Base-by-base conservation (phyloP, 2,888 invertebrate species). In the Patella pellucida region DNA sequence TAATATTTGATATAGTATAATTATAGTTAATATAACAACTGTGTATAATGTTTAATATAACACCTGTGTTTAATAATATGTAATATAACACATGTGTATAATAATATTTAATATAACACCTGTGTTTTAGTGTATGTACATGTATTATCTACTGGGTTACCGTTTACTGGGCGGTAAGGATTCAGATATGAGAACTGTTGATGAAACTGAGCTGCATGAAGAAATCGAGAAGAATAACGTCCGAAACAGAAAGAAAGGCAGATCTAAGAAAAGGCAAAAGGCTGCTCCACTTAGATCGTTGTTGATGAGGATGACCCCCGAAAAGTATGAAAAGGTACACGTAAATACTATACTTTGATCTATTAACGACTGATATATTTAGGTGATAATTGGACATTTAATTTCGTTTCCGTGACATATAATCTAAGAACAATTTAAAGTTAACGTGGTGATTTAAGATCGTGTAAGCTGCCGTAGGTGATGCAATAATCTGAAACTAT, bases 131-230 rank as follows among this genome's bases (percentile, higher is more conserved):
- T 84, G 84, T 31, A 89, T 90, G 89, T 90, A 90, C 81, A 84
- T 90, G 85, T 90, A 90, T 80, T 90, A 90, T 81, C 79, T 90
- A 5, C 85, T 90, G 50, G 89, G 89, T 0, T 90, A 83, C 80
- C 83, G 84, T 23, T 82, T 90, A 68, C 84, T 90, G 54, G 89
- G 89, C 2, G 78, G 79, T 7, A 77, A 82, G 4, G 86, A 83
- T 23, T 81, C 82, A 11, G 85, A 87, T 73, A 82, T 80, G 68
- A 62, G 62, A 62, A 62, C 70, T 70, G 69, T 56, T 75, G 68
- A 69, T 52, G 41, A 80, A 79, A 69, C 72, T 54, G 27, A 68
- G 73, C 72, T 50, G 71, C 14, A 52, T 54, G 52, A 41, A 68
- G 52, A 72, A 23, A 69, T 72, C 50, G 62, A 51, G 9, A 52